A percentile compares a stretch with the other conserved stretches of the same genome.
phyloP scores from a whole-genome alignment of 2,888 invertebrate genomes.

The Trissolcus brochymenae region DNA sequence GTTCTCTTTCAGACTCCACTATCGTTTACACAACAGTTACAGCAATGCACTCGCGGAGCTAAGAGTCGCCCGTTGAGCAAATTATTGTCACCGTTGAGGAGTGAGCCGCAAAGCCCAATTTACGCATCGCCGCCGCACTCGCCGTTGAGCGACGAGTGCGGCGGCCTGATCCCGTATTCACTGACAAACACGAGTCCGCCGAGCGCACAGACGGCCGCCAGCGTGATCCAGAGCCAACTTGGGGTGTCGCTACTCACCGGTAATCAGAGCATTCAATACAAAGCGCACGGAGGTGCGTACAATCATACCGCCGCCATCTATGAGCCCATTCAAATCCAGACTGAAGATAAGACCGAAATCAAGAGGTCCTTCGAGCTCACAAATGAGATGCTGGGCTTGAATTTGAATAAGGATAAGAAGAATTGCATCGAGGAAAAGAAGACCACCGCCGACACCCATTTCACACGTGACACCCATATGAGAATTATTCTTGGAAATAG shows the following conservation, averaged over 20 bases:
- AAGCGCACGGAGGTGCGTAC: slow-evolving; percentile 67
- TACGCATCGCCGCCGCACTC: slow-evolving; percentile 90
- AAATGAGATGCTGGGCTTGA: slow-evolving; percentile 74
- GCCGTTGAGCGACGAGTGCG: slow-evolving; percentile 79
- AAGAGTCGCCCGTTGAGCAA: slow-evolving; percentile 82
- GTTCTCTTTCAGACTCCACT: slow-evolving; percentile 79
- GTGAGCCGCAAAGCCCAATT: slow-evolving; percentile 84
- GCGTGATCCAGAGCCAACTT: slow-evolving; percentile 74
- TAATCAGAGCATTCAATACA: slow-evolving; percentile 72
- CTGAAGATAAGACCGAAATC: slow-evolving; percentile 69
- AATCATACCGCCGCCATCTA: slow-evolving; percentile 71
- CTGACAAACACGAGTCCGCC: slow-evolving; percentile 74
- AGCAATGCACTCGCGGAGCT: slow-evolving; percentile 86
- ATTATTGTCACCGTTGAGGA: slow-evolving; percentile 80
- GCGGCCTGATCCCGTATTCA: slow-evolving; percentile 76
- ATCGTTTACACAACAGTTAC: slow-evolving; percentile 95
- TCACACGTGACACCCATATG: slow-evolving; percentile 94
- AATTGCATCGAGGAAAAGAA: slow-evolving; percentile 71
- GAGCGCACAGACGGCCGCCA: slow-evolving; percentile 73
- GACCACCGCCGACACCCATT: slow-evolving; percentile 85
- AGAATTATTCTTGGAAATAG: slow-evolving; percentile 87
- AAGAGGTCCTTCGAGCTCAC: slow-evolving; percentile 73
- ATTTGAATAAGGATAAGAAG: slow-evolving; percentile 69
- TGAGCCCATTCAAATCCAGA: slow-evolving; percentile 73
- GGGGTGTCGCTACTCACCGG: slow-evolving; percentile 72